Conservation (phyloP, 2,888 invertebrate genomes). For the Plebejus anna region DNA sequence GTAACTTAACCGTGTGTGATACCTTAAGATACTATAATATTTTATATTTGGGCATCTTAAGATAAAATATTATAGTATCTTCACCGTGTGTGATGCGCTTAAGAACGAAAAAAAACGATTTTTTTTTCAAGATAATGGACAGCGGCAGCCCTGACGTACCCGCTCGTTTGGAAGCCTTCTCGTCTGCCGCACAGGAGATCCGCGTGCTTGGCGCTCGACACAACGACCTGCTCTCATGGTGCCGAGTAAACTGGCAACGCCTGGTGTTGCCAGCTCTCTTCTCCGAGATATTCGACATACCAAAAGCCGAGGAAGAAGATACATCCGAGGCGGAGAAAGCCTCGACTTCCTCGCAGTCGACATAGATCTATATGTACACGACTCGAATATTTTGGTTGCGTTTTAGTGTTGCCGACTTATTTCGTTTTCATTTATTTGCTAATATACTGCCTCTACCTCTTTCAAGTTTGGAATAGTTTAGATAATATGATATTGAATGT, state of each 20-base stretch:
- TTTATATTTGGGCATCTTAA: too few species aligned
- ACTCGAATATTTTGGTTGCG: constrained; percentile 32
- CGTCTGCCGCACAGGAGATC: constrained; percentile 81
- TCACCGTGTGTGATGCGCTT: too few species aligned
- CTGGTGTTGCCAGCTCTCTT: constrained; percentile 94
- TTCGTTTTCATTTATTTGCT: background rate
- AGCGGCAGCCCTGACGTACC: constrained; percentile 41
- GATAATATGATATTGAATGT: too few species aligned
- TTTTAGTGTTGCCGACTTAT: background rate
- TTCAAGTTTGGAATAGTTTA: too few species aligned
- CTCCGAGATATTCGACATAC: constrained; percentile 98
- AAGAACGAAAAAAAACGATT: background rate
- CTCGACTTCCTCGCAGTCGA: constrained; percentile 35
- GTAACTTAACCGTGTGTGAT: too few species aligned
- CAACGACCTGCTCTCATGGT: constrained; percentile 92
- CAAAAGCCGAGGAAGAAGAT: constrained; percentile 71
- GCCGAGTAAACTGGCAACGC: constrained; percentile 92
- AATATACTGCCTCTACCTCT: too few species aligned
- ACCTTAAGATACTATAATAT: too few species aligned
- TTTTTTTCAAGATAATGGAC: constrained; percentile 37
- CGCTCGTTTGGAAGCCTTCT: constrained; percentile 53
- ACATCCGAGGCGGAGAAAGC: constrained; percentile 40
- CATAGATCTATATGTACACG: constrained; percentile 30
- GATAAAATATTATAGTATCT: too few species aligned
- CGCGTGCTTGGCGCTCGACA: constrained; percentile 90